Base-by-base conservation (phyloP, 1,140 invertebrate genomes). In the Trachymyrmex septentrionalis region DNA sequence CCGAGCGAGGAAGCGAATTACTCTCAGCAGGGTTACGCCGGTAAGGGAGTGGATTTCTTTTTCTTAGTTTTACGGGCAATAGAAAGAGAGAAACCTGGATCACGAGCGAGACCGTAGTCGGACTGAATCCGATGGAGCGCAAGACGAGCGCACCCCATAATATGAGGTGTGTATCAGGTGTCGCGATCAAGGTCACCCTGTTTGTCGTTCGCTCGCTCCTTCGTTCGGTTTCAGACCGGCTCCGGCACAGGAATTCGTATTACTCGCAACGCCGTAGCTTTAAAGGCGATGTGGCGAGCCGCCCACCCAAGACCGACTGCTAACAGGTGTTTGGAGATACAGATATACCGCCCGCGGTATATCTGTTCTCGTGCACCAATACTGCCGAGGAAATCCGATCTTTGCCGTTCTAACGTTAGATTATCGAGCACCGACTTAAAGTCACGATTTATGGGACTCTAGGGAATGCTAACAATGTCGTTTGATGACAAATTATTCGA, bases 241-340 rank as follows among this genome's bases (percentile, higher is more conserved):
- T 53, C 19, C 30, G 34, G 30, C 21, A 48, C 34, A 66, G 61
- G 84, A 85, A 85, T 80, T 85, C 72, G 38, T 27, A 53, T 16
- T 50, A 9, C 48, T 73, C 63, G 48, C 50, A 27, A 75, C 48
- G 59, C 30, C 66, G 71, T 55, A 44, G 64, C 71, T 92, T 93
- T 92, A 92, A 91, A 92, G 86, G 73, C 78, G 87, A 92, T 91
- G 88, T 89, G 57, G 66, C 86, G 59, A 87, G 63, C 77, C 73
- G 64, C 69, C 73, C 88, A 89, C 89, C 89, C 90, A 76, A 90
- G 80, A 91, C 80, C 87, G 69, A 88, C 88, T 89, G 93, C 92
- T 95, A 95, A 95, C 94, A 95, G 94, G 94, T 95, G 94, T 94
- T 92, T 89, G 90, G 73, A 92, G 88, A 94, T 95, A 95, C 94